Base-by-base conservation (phyloP, 2,888 invertebrate genomes). In the Drosophila eohydei region DNA sequence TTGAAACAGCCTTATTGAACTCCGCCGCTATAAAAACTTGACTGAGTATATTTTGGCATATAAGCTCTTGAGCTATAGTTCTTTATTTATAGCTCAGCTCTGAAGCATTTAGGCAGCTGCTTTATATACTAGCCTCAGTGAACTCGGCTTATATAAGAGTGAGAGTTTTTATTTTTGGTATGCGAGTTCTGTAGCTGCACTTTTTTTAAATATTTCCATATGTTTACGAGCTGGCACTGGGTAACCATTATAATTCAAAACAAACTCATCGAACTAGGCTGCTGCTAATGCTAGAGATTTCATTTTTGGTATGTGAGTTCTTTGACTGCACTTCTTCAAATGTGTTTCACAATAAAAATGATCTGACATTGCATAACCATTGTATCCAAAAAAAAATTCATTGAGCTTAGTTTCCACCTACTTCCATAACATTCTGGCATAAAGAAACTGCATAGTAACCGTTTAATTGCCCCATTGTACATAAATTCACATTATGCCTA, bases 1-100 rank as follows among this genome's bases (percentile, higher is more conserved):
- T 14, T 1, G 4, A 12, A 57, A 46, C 28, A 46, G 26, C 6
- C 16, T 30, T 40, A 48, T 40, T 32, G 48, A 62, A 56, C 60
- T 60, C 40, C 38, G 26, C n/a, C 6, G 14, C 28, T 28, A 21
- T 5, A 56, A 32, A 5, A 54, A 26, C 40, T 40, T 14, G 51
- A 54, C 28, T 43, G 46, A 32, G 16, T 50, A 32, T 14, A 32
- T 43, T 55, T 55, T 32, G 12, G 21, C 8, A 3, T 21, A 6
- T 6, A 3, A 4, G 11, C 11, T 38, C 3, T 48, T 4, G 14
- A 26, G 14, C 14, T 11, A 38, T 28, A 52, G 9, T 28, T 28
- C n/a, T n/a, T 38, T 28, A 52, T 28, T n/a, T 28, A 52, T 9
- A 38, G 26, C 2, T 8, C 3, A 36, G 51, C 9, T 52, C 12